Evolutionary conservation across 2,113 vertebrate species (phyloP).

Genomic region (Mugil cephalus): DNA sequence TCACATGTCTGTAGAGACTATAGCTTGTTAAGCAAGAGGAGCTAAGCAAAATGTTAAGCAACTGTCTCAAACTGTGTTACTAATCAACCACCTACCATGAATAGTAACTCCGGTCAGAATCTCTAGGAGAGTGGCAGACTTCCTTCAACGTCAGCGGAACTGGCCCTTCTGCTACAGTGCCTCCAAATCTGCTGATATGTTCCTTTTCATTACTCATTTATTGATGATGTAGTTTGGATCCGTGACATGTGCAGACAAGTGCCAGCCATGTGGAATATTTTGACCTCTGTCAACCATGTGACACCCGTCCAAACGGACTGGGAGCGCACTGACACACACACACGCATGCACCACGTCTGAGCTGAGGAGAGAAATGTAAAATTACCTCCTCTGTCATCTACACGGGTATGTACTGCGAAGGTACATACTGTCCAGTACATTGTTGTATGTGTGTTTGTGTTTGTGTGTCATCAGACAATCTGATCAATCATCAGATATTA

Average conservation of each 20-base stretch:
- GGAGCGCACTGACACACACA: too few species aligned
- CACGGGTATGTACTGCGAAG: background rate
- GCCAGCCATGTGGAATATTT: slow-evolving; percentile 58
- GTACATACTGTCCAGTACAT: too few species aligned
- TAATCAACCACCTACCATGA: slow-evolving; percentile 61
- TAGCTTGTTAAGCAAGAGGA: slow-evolving; percentile 1
- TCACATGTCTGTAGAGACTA: background rate
- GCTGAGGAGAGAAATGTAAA: background rate
- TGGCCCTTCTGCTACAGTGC: slow-evolving; percentile 55
- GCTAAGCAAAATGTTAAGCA: slow-evolving; percentile 12
- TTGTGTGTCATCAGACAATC: too few species aligned
- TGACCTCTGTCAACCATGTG: slow-evolving; percentile 40
- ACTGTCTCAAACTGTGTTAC: slow-evolving; percentile 50
- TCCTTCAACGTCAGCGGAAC: slow-evolving; percentile 64
- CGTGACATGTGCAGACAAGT: slow-evolving; percentile 17
- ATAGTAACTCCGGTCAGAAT: slow-evolving; percentile 26
- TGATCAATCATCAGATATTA: too few species aligned
- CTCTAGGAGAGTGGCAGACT: slow-evolving; percentile 2
- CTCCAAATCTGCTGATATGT: slow-evolving; percentile 78
- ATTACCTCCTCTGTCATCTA: background rate
- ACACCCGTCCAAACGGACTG: slow-evolving; percentile 6
- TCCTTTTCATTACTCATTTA: slow-evolving; percentile 78
- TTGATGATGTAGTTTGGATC: slow-evolving; percentile 21
- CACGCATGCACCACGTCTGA: background rate
- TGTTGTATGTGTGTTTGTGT: too few species aligned